phyloP scores from a whole-genome alignment of 2,888 invertebrate species.

The Pandemis heparana region DNA sequence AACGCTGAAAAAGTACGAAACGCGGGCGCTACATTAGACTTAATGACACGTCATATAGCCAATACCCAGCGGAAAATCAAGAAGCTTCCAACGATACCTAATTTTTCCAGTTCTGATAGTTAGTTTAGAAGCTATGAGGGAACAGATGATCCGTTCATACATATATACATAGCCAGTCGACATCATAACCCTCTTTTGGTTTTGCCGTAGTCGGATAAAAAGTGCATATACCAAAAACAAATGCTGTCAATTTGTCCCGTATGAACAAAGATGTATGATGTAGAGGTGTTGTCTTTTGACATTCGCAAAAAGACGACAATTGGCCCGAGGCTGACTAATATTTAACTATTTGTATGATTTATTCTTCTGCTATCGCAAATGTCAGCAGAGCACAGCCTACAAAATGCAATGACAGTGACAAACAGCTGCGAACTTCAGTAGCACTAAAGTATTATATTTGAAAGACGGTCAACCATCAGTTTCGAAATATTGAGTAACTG shows the following conservation, averaged over 20 bases:
- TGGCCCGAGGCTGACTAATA: neutral
- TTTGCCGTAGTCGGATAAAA: neutral
- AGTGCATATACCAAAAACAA: neutral
- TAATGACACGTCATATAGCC: no score
- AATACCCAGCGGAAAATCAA: no score
- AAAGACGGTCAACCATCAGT: neutral
- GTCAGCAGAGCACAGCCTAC: neutral
- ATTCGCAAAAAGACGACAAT: neutral
- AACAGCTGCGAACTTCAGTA: slow-evolving; percentile 9
- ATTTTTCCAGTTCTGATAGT: no score
- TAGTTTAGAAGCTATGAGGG: no score
- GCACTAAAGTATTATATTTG: slow-evolving; percentile 1
- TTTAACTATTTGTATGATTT: neutral
- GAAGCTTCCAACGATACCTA: no score
- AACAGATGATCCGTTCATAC: no score
- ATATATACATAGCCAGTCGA: no score
- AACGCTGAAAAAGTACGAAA: no score
- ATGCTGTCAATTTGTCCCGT: neutral
- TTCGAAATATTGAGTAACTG: slow-evolving; percentile 4
- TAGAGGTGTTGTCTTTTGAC: neutral
- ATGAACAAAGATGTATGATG: neutral
- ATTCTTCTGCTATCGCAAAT: neutral
- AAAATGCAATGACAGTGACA: slow-evolving; percentile 2
- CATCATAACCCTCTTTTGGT: no score
- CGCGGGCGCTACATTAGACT: no score